Evolutionary conservation across 2,888 invertebrate species (phyloP), one percentile per base, ranked within the genome.

Genomic region (Idaea biselata): DNA sequence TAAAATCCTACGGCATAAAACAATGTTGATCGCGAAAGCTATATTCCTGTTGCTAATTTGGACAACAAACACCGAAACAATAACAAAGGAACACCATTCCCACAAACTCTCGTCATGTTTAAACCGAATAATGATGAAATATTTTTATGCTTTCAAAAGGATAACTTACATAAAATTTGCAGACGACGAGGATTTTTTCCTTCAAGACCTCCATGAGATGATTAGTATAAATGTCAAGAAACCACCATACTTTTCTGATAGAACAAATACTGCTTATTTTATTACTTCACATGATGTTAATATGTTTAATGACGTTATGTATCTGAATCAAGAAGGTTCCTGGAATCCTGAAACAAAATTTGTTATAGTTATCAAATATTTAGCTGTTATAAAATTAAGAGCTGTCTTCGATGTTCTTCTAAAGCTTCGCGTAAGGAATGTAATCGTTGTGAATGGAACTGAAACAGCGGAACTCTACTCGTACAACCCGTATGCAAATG

Each of bases 401-500:
- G 16, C 60, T 14, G 69, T 86, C 3, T 85, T 87, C 62, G 67
- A 83, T 55, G 62, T 69, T 17, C 64, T 87, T 6, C 62, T 86
- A 16, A 65, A 64, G 5, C n/a, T 66, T 5, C 81, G 77, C 55
- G 73, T 83, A 0, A 63, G 63, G 16, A 72, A 82, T 31, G 81
- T 77, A 0, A 16, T 84, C 2, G 61, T 85, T 6, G 58, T 84
- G 2, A 76, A 79, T 53, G 76, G 77, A 25, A 76, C 68, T 0
- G 18, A 33, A 0, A 68, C 77, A 5, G 72, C 71, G 6, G 61
- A 79, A 0, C 59, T 86, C 8, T 85, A 78, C 61, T 74, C 81
- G 0, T 87, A 83, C 63, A 81, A 87, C 65, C 81, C 86, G 0
- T 86, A 76, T 57, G 78, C 81, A 62, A 80, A 86, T 56, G 79